These are phyloP conservation scores for Limnothrissa miodon DNA, from an alignment of 2,113 vertebrate species.

Conservation along the genomic window DNA sequence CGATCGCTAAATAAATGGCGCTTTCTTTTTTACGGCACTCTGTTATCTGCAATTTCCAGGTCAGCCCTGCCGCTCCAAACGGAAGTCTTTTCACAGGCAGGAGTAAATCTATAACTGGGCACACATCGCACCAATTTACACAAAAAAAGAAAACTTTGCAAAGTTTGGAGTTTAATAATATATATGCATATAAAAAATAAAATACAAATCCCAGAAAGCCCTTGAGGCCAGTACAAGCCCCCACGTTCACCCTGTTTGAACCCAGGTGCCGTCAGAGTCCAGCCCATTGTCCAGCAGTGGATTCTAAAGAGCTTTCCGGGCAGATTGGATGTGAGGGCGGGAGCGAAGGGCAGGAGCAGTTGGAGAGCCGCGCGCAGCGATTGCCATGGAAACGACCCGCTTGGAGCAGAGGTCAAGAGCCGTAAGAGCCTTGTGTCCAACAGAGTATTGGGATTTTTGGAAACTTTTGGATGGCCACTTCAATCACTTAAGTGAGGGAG, in stretches of 20 bases:
- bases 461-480: neutral
- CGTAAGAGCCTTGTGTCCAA: neutral
- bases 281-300: neutral
- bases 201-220: neutral
- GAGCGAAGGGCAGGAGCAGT: neutral
- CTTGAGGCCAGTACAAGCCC: no score
- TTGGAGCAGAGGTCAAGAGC: neutral
- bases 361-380: neutral
- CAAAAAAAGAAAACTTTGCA: neutral
- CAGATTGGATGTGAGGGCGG: neutral
- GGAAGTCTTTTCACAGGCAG: neutral
- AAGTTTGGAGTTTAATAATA: neutral
- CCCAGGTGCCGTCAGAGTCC: neutral
- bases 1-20: neutral
- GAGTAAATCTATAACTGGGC: neutral
- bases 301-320: neutral
- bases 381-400: neutral
- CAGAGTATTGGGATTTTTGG: neutral
- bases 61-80: neutral
- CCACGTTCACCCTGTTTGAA: neutral
- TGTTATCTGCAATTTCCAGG: neutral
- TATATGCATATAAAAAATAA: neutral
- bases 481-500: neutral
- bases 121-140: neutral
- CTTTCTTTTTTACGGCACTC: neutral